A percentile compares a stretch with the other conserved stretches of the same genome.
phyloP scores from a whole-genome alignment of 2,888 invertebrate genomes.

The Metalampra italica region DNA sequence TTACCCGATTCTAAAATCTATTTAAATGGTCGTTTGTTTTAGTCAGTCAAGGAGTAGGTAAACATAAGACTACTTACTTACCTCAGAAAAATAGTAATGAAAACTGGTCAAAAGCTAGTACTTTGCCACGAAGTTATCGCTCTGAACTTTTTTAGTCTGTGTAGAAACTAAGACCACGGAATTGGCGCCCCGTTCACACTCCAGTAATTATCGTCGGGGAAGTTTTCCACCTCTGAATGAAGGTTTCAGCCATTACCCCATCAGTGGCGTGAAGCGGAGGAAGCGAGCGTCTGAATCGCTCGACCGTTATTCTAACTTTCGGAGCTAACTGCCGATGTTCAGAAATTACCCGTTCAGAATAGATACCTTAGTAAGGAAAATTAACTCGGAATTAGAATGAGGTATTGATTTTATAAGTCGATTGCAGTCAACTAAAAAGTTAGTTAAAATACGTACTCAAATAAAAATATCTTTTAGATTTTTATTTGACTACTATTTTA shows the following conservation, averaged over 20 bases:
- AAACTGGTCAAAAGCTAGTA: neutral
- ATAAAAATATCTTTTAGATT: too few relatives aligned
- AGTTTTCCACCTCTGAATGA: constrained; percentile 55
- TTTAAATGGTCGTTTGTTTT: too few relatives aligned
- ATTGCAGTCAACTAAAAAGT: too few relatives aligned
- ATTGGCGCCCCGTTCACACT: constrained; percentile 57
- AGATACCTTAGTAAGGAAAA: neutral
- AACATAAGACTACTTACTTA: too few relatives aligned
- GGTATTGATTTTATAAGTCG: neutral
- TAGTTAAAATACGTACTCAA: too few relatives aligned
- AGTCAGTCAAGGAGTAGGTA: too few relatives aligned
- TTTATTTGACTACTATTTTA: too few relatives aligned
- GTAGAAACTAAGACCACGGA: constrained; percentile 26
- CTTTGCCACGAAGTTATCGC: neutral
- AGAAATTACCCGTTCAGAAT: neutral
- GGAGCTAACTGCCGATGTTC: neutral
- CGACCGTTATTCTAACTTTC: neutral
- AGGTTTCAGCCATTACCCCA: constrained; percentile 45
- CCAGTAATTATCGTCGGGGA: constrained; percentile 60
- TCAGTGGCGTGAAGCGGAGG: constrained; percentile 1
- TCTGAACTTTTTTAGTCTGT: constrained; percentile 1
- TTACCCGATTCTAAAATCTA: too few relatives aligned
- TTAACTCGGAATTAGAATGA: too few relatives aligned
- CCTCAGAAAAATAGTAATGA: too few relatives aligned
- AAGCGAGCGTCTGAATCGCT: constrained; percentile 2